Evolutionary conservation across 2,888 invertebrate species (phyloP).

Genomic region (Platycnemis pennipes): DNA sequence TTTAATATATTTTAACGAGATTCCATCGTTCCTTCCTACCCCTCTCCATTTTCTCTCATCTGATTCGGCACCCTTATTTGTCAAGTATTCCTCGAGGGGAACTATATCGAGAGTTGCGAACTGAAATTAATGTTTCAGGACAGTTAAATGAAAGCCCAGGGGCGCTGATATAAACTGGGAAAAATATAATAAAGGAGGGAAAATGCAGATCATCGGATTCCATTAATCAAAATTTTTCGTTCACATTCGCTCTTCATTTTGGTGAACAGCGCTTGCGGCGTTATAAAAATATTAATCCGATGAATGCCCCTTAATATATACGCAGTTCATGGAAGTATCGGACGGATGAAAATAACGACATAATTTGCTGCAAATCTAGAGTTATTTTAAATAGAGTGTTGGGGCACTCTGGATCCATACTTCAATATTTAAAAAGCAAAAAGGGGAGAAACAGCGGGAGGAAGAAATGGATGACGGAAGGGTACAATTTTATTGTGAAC

Average conservation of each 20-base stretch:
- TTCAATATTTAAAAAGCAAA: no score
- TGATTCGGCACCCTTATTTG: neutral
- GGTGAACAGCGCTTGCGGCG: neutral
- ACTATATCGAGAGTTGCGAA: neutral
- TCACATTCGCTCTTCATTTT: neutral
- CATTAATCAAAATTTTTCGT: conserved; percentile 2
- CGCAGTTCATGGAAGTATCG: neutral
- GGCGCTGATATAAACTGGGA: neutral
- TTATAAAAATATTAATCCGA: neutral
- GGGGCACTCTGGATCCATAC: no score
- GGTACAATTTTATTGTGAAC: no score
- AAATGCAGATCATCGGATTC: neutral
- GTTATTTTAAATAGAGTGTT: no score
- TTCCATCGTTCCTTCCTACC: neutral
- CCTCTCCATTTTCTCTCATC: neutral
- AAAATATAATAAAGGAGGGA: neutral
- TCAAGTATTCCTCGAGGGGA: neutral
- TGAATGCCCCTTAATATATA: neutral
- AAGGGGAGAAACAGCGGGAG: no score
- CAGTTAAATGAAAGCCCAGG: neutral
- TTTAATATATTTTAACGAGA: neutral
- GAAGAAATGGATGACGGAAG: no score
- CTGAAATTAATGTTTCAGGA: neutral
- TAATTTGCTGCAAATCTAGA: no score
- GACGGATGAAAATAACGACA: neutral